Base-by-base conservation (phyloP, 1,140 invertebrate species). In the Diabrotica virgifera region DNA sequence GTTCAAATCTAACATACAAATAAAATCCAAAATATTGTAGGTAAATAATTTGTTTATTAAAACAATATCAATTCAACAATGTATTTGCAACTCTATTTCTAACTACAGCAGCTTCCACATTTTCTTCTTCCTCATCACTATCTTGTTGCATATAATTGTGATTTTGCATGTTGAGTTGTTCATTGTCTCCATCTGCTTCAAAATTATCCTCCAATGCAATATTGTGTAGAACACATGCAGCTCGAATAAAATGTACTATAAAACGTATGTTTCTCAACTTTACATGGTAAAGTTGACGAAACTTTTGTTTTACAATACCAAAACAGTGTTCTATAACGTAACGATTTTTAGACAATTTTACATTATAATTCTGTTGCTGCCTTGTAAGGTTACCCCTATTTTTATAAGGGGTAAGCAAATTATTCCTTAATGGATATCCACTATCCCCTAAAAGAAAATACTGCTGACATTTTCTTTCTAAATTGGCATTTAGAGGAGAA, bases 361-460 rank as follows among this genome's bases (percentile, higher is more conserved):
- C 10, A 65, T 71, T 73, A n/a, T 65, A 71, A 37, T 55, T 54
- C 0, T 53, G 14, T 58, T 73, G 62, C 1, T 9, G 5, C 62
- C 24, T 46, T 5, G 36, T 61, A 36, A 73, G 46, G 11, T 67
- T 54, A n/a, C 70, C 70, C 52, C 55, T 65, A 51, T 72, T 62
- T n/a, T n/a, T n/a, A n/a, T n/a, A n/a, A n/a, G n/a, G n/a, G n/a
- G n/a, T n/a, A n/a, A n/a, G n/a, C n/a, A n/a, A 7, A 55, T 72
- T 57, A 62, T 8, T 50, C 7, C 8, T n/a, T 8, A 64, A 58
- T 6, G 68, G 70, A 65, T 73, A 75, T 36, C 54, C 73, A 64
- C 65, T 70, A 56, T 75, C 70, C 24, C 68, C 66, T 6, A 75
- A 13, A 35, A 74, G 53, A 65, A 58, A 57, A 61, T 63, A 65